Evolutionary conservation across 2,113 vertebrate genomes (phyloP), one percentile per base, ranked within the genome.

Genomic region (Telmatochromis brichardi): DNA sequence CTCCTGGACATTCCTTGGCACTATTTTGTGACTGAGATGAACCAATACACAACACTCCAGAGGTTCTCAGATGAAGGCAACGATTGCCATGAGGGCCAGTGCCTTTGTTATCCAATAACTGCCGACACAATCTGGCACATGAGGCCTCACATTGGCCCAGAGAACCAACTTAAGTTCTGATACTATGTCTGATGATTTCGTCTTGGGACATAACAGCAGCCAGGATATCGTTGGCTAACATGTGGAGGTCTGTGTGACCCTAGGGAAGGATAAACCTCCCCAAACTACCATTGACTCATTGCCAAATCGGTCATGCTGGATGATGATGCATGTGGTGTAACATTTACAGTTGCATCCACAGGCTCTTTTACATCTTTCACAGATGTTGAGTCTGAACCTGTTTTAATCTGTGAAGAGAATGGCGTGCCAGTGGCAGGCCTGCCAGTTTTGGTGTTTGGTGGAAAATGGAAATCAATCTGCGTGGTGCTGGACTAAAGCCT

Each of bases 381-480:
- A 21, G n/a, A 60, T 60, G 35, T 68, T 68, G 35, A 68, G 19
- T 40, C 33, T 68, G 33, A 9, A 68, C 35, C 35, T 42, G 35
- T 37, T 14, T 21, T 40, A 40, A 71, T 42, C n/a, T 71, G n/a
- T 40, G 12, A 71, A 1, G 65, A 42, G 3, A 2, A 42, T 13
- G n/a, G 35, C 2, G 0, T 42, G 4, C 65, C 12, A 42, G 37
- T 42, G 35, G n/a, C 35, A 9, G 37, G 0, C 35, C 35, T 42
- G 65, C 65, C 12, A 71, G 37, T 23, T 71, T 40, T 42, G 65
- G 7, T 42, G 37, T 71, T 71, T 40, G n/a, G n/a, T 71, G 35
- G 37, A 14, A 71, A 71, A 71, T 23, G 37, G 35, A 40, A 71
- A 42, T 71, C 65, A 71, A 42, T 40, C 5, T 71, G 65, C 2